phyloP scores from a whole-genome alignment of 2,797 vertebrate species.

The Schizothorax lantsangensis region DNA sequence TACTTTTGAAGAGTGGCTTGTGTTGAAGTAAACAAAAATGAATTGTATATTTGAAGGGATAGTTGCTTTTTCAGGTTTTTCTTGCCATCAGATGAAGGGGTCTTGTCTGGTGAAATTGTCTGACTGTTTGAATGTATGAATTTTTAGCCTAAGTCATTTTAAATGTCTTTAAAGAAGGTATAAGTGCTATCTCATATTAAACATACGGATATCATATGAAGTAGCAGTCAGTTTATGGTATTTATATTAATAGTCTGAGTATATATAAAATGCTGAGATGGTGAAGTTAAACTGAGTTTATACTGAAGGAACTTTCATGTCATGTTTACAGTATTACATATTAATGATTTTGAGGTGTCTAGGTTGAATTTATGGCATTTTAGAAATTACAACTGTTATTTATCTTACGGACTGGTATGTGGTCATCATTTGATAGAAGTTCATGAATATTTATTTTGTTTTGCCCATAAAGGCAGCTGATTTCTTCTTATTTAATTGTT shows the following conservation, averaged over 20 bases:
- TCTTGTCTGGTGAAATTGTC: slow-evolving; percentile 49
- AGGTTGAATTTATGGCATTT: slow-evolving; percentile 55
- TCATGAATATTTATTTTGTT: slow-evolving; percentile 55
- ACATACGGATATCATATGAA: slow-evolving; percentile 53
- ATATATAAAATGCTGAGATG: slow-evolving; percentile 48
- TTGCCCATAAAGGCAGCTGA: slow-evolving; percentile 64
- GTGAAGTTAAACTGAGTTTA: slow-evolving; percentile 50
- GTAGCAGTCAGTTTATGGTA: slow-evolving; percentile 52
- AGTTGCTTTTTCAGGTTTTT: slow-evolving; percentile 57
- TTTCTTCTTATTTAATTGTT: slow-evolving; percentile 52
- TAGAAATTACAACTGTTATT: slow-evolving; percentile 55
- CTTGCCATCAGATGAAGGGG: slow-evolving; percentile 53
- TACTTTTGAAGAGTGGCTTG: slow-evolving; percentile 55
- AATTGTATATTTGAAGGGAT: slow-evolving; percentile 21
- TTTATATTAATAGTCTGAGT: slow-evolving; percentile 57
- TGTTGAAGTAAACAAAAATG: slow-evolving; percentile 46
- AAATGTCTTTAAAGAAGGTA: slow-evolving; percentile 55
- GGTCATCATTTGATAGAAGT: slow-evolving; percentile 52
- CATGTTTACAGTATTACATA: slow-evolving; percentile 63
- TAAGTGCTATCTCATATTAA: slow-evolving; percentile 57
- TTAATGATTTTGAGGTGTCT: slow-evolving; percentile 50
- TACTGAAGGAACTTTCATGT: slow-evolving; percentile 57
- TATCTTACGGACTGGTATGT: slow-evolving; percentile 50
- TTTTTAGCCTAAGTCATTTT: slow-evolving; percentile 60
- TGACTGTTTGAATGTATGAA: slow-evolving; percentile 58